phyloP scores from a whole-genome alignment of 2,113 vertebrate species.

The Varanus komodoensis region DNA sequence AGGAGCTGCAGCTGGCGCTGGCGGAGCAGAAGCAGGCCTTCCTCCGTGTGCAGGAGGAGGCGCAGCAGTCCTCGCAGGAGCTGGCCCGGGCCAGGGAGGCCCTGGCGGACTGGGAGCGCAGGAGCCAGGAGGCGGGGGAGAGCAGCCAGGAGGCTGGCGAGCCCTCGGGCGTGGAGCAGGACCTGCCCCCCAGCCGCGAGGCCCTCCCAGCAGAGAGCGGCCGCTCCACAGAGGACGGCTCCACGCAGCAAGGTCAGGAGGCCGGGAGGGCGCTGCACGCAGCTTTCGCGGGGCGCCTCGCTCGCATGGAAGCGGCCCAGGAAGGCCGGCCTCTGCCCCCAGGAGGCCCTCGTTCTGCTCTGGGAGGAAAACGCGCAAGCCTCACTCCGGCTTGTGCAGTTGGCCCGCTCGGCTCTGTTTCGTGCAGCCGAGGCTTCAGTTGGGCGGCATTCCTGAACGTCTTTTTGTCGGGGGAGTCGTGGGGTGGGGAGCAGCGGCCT shows the following conservation, averaged over 20 bases:
- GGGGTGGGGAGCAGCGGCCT: no score
- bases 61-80: constrained; percentile 72
- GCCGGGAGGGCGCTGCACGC: no score
- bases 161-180: constrained; percentile 59
- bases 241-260: constrained; percentile 77
- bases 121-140: constrained; percentile 71
- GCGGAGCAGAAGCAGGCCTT: constrained; percentile 67
- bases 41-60: constrained; percentile 73
- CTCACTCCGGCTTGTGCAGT: not conserved
- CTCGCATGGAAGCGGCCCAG: not conserved
- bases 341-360: not conserved
- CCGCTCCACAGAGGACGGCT: not conserved
- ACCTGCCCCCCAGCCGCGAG: constrained; percentile 32
- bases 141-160: constrained; percentile 52
- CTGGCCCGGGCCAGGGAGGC: constrained; percentile 71
- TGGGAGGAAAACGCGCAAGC: not conserved
- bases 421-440: not conserved
- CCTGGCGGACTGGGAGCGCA: constrained; percentile 67
- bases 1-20: constrained; percentile 78
- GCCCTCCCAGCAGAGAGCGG: constrained; percentile 53
- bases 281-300: no score
- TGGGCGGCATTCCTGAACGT: no score
- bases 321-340: not conserved
- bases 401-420: not conserved
- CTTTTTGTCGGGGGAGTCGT: not conserved